Base-by-base conservation (phyloP, 2,113 vertebrate genomes). In the Coptodon bakossiorum region DNA sequence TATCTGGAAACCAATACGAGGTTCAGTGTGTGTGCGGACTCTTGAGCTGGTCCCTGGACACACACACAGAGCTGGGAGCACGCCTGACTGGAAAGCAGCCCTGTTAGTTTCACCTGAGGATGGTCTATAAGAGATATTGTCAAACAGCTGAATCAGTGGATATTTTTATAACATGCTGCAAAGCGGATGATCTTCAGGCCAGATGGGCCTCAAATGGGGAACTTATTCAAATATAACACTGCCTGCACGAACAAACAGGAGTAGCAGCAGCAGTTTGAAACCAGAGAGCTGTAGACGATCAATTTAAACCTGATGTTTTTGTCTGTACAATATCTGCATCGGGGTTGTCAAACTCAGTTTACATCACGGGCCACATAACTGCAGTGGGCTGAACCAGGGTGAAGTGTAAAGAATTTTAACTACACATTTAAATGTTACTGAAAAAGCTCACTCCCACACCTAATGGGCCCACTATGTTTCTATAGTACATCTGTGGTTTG, bases 11-110 rank as follows among this genome's bases (percentile, higher is more conserved):
- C 36, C 66, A 73, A 45, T 9, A 2, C 0, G 8, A 16, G 8
- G 13, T 9, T 73, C 5, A 0, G 38, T 45, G 66, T 27, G 38
- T 3, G 22, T 71, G 22, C 2, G 2, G 38, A 73, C 38, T 73
- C 45, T 4, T 1, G 38, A 73, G 22, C 66, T 27, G 38, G n/a
- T 43, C 66, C 13, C 66, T 73, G 66, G 12, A 71, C 38, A 43
- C 38, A 43, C 68, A 76, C 4, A 29, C 2, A 36, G 2, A 27
- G 40, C 40, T 29, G 68, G 40, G 68, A 45, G 40, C 68, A 17
- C 22, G 4, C 40, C 40, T 48, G 6, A 68, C 63, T 68, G 43
- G 43, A 45, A 45, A 13, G 43, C 11, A 45, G 63, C 63, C 12
- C 19, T 0, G 36, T 40, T 40, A 8, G n/a, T 1, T 0, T 68